A percentile compares a stretch with the other conserved stretches of the same genome.
phyloP scores from a whole-genome alignment of 2,797 vertebrate species.

The Acanthiza pusilla region DNA sequence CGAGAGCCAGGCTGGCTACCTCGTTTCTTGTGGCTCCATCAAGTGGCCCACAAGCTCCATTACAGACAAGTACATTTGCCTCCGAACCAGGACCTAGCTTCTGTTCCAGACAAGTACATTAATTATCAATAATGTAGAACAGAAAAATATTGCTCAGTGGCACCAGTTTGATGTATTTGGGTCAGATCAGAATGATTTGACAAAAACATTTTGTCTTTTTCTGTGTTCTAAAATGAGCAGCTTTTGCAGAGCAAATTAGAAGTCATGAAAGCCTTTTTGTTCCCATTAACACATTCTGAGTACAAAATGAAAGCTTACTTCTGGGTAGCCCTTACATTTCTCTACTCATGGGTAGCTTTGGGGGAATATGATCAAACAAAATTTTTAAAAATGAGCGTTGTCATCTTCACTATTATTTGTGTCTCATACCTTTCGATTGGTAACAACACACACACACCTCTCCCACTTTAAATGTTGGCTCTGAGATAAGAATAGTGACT shows the following conservation, averaged over 20 bases:
- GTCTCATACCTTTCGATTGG: not conserved
- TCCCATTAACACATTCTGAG: not conserved
- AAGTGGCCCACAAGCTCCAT: not conserved
- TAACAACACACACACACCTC: not conserved
- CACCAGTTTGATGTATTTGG: not conserved
- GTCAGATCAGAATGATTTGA: not conserved
- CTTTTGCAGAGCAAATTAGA: not conserved
- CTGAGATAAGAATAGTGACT: not conserved
- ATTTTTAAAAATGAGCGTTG: not conserved
- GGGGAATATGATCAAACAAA: not conserved
- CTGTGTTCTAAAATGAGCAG: not conserved
- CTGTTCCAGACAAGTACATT: not conserved
- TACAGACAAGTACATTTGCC: not conserved
- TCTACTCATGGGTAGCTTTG: not conserved
- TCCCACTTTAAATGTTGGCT: not conserved
- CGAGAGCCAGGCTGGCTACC: not conserved
- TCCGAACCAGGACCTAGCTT: not conserved
- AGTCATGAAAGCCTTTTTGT: not conserved
- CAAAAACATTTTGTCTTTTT: not conserved
- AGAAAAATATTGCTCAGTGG: not conserved
- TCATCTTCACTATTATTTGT: not conserved
- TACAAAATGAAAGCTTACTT: not conserved
- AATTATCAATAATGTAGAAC: not conserved
- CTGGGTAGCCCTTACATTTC: not conserved
- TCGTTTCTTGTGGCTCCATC: conserved; percentile 22